Conservation (phyloP, 2,888 invertebrate genomes). For the Oligia strigilis region DNA sequence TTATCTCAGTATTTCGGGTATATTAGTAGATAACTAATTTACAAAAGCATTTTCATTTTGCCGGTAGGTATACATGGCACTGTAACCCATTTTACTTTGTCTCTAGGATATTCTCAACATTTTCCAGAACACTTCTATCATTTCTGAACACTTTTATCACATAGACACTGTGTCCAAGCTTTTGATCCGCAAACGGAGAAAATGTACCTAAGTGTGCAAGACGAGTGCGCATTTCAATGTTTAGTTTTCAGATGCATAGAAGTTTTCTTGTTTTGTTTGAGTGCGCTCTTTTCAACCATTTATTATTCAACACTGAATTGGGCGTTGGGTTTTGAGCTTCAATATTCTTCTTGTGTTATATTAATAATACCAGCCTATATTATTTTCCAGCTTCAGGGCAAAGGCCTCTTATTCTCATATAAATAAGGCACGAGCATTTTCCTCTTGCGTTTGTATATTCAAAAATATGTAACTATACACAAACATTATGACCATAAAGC, state of each 20-base stretch:
- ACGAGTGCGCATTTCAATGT: conserved; percentile 34
- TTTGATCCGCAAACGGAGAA: conserved; percentile 34
- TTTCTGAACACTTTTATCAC: conserved; percentile 16
- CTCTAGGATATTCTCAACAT: conserved; percentile 16
- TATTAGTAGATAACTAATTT: no score
- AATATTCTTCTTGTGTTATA: conserved; percentile 1
- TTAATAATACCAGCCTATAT: background rate
- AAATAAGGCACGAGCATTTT: no score
- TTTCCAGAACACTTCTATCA: conserved; percentile 15
- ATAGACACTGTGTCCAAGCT: conserved; percentile 25
- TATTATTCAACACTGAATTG: conserved; percentile 20
- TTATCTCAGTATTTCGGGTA: no score
- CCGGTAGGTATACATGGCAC: background rate
- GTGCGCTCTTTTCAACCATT: background rate
- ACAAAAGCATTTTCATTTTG: background rate
- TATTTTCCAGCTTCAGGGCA: background rate
- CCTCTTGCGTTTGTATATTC: no score
- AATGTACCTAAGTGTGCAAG: conserved; percentile 26
- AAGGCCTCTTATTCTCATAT: no score
- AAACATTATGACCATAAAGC: no score
- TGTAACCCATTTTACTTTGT: background rate
- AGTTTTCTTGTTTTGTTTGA: conserved; percentile 22
- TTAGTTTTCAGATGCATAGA: conserved; percentile 35
- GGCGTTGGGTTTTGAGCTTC: background rate
- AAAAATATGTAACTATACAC: no score